These are phyloP conservation scores for Agrypnus murinus DNA, from an alignment of 2,888 invertebrate species.

Conservation along the genomic window DNA sequence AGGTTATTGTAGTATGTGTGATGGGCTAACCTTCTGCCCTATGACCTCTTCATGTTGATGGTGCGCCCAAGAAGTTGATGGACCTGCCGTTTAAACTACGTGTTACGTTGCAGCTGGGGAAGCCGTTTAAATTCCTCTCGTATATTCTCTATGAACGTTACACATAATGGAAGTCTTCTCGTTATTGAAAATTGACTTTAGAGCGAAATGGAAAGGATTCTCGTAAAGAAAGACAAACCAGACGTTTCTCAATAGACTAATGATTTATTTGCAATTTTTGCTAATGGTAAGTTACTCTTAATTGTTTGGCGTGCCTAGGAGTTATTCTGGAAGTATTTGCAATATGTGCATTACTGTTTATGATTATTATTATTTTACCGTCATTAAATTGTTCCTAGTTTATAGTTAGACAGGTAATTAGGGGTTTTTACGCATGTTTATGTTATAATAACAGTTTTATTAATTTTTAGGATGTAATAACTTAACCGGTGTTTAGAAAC, in stretches of 20 bases:
- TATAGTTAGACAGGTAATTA: conserved; percentile 6
- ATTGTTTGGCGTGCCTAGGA: conserved; percentile 25
- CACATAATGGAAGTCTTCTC: conserved; percentile 5
- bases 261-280: conserved; percentile 37
- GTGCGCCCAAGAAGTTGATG: conserved; percentile 39
- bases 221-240: neutral
- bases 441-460: too few relatives aligned
- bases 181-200: neutral
- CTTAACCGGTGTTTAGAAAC: too few relatives aligned
- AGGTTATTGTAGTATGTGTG: conserved; percentile 46
- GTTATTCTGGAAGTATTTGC: conserved; percentile 20
- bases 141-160: neutral
- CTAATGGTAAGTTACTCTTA: conserved; percentile 27
- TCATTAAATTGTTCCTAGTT: conserved; percentile 19
- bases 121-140: conserved; percentile 23
- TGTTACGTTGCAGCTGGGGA: conserved; percentile 18
- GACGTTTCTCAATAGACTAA: neutral
- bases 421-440: neutral
- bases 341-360: conserved; percentile 36
- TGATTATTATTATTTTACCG: conserved; percentile 32
- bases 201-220: conserved; percentile 13
- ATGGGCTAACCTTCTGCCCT: conserved; percentile 43
- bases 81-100: conserved; percentile 23
- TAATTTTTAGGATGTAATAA: too few relatives aligned
- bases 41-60: conserved; percentile 39